Conservation (phyloP, 2,113 vertebrate species). For the Nibea albiflora region DNA sequence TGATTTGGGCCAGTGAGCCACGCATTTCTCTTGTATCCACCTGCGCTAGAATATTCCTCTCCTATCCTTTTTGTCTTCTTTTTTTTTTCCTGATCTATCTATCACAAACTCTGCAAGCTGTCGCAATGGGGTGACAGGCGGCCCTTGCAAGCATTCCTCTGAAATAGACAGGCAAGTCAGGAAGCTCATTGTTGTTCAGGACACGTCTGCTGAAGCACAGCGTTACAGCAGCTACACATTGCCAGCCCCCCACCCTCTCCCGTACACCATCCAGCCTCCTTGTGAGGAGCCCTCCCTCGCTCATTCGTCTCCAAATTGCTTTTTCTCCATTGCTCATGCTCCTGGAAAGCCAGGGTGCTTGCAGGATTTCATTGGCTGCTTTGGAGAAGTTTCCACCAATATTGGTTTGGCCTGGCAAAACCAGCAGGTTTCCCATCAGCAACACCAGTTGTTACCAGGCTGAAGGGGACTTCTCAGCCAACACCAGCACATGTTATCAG, state of each 20-base stretch:
- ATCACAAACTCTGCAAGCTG: constrained; percentile 79
- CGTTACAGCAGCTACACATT: constrained; percentile 45
- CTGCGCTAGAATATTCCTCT: constrained; percentile 56
- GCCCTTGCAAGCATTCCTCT: constrained; percentile 48
- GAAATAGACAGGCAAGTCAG: constrained; percentile 72
- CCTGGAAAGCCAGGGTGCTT: constrained; percentile 33
- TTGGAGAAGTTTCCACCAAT: constrained; percentile 37
- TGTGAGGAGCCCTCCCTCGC: constrained; percentile 62
- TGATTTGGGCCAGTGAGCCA: constrained; percentile 81
- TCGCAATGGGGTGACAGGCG: constrained; percentile 67
- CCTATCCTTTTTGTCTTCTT: constrained; percentile 47
- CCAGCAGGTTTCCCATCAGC: constrained; percentile 34
- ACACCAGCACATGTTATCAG: constrained; percentile 9
- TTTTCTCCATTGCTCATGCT: constrained; percentile 48
- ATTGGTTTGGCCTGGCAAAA: constrained; percentile 45
- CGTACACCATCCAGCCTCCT: constrained; percentile 47
- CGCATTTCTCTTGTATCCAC: constrained; percentile 66
- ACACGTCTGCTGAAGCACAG: constrained; percentile 66
- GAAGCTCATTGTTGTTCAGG: constrained; percentile 74
- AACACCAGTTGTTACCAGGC: constrained; percentile 11
- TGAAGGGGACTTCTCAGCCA: constrained; percentile 16
- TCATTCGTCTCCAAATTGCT: constrained; percentile 73
- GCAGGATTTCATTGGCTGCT: constrained; percentile 50
- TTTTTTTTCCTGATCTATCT: constrained; percentile 69
- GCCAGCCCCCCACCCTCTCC: constrained; percentile 43